phyloP scores from a whole-genome alignment of 2,888 invertebrate species.

The Sphecodes monilicornis region DNA sequence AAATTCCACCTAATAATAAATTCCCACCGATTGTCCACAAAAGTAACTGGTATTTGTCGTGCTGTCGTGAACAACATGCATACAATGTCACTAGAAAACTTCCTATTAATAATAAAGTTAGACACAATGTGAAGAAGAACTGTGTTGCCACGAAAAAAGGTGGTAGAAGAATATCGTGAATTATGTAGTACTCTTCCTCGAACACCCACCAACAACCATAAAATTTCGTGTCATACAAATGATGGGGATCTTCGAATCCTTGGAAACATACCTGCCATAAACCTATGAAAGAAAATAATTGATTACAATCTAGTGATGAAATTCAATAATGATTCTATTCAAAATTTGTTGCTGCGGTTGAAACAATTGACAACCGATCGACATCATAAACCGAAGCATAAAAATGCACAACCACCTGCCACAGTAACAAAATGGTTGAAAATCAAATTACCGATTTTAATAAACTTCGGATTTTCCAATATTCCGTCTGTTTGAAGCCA shows the following conservation, averaged over 20 bases:
- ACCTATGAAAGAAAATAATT: conserved; percentile 86
- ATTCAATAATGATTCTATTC: background rate
- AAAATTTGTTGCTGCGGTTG: background rate
- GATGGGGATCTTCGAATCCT: conserved; percentile 93
- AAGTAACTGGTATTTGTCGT: conserved; percentile 91
- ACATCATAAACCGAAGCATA: conserved; percentile 8
- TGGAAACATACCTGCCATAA: conserved; percentile 98
- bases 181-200: conserved; percentile 98
- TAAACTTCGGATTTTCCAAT: conserved; percentile 91
- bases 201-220: conserved; percentile 98
- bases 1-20: conserved; percentile 90
- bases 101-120: conserved; percentile 92
- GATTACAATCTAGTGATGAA: background rate
- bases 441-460: conserved; percentile 90
- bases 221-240: conserved; percentile 93
- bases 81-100: conserved; percentile 91
- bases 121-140: conserved; percentile 95
- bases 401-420: background rate
- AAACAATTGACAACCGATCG: background rate
- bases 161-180: conserved; percentile 94
- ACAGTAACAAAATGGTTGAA: background rate
- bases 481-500: conserved; percentile 97
- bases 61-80: conserved; percentile 90
- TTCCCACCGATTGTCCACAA: conserved; percentile 91
- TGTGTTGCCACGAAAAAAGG: conserved; percentile 97